Conservation (phyloP, 2,113 vertebrate genomes). For the Myiagra hebetior region DNA sequence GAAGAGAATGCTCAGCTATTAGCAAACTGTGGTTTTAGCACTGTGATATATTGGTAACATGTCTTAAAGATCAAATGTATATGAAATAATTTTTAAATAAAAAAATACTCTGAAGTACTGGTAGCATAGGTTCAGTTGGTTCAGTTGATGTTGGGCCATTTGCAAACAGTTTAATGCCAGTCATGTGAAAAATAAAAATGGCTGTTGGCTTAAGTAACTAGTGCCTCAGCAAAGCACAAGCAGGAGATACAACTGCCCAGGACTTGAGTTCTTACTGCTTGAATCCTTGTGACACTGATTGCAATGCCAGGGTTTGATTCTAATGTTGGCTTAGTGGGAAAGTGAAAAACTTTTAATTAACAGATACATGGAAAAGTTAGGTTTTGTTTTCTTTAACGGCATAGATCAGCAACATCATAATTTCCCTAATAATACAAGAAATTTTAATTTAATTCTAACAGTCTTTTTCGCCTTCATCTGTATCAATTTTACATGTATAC, state of each 20-base stretch:
- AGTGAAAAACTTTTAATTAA: neutral
- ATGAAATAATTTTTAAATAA: neutral
- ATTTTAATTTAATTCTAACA: neutral
- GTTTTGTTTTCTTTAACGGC: neutral
- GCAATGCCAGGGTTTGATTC: neutral
- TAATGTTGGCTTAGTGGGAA: neutral
- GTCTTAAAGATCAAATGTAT: neutral
- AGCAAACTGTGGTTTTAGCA: neutral
- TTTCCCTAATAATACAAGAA: neutral
- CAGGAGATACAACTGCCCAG: neutral
- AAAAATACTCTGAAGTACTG: neutral
- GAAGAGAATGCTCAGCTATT: neutral
- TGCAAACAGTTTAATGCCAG: neutral
- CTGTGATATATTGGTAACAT: rapidly evolving
- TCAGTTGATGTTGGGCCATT: neutral
- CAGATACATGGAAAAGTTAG: neutral
- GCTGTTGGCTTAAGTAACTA: neutral
- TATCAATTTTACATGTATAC: neutral
- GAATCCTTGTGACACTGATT: rapidly evolving
- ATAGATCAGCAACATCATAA: neutral
- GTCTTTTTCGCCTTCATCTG: neutral
- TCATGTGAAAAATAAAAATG: neutral
- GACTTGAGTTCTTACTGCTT: neutral
- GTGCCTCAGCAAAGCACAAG: neutral
- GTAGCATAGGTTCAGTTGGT: neutral